Evolutionary conservation across 2,797 vertebrate species (phyloP), one percentile per base, ranked within the genome.

Genomic region (Tinamus major): DNA sequence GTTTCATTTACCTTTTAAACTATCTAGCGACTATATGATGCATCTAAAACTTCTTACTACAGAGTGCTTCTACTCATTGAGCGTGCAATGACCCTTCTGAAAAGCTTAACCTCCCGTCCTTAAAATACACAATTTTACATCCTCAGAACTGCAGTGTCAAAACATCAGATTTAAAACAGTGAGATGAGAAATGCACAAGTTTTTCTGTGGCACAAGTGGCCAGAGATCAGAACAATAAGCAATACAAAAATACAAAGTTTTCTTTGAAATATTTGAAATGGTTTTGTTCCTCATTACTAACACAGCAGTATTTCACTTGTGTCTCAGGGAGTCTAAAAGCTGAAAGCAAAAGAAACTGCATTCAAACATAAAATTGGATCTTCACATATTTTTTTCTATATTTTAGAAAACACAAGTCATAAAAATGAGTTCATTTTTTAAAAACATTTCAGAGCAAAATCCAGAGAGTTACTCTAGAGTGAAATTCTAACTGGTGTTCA

Each of bases 171-270:
- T 80, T 85, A 85, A 63, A 85, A 63, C 16, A 55, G 41, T 51
- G 23, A 20, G 39, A 59, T 10, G 58, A 21, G 33, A 68, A 87
- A 72, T 23, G 17, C 44, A 46, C 9, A 67, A 53, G 21, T 24
- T 9, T 31, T 49, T 51, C 35, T 58, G 68, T 53, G 23, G 26
- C 51, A 4, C 9, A 19, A 67, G n/a, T 2, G 6, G 9, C 26
- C 72, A 31, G 33, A 48, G 29, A 77, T 24, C 44, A 41, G 27
- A 44, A 2, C 1, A 2, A 16, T 16, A 17, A 0, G 0, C 11
- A 44, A 0, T 29, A 44, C 29, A 72, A 48, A 81, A 62, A 4
- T 3, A 44, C 9, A 4, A 31, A 39, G 19, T 27, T 29, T 11
- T 31, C 35, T 29, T 35, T 65, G 10, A 79, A 91, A 62, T 16